Conservation (phyloP, 2,888 invertebrate genomes). For the Epinotia ramella region DNA sequence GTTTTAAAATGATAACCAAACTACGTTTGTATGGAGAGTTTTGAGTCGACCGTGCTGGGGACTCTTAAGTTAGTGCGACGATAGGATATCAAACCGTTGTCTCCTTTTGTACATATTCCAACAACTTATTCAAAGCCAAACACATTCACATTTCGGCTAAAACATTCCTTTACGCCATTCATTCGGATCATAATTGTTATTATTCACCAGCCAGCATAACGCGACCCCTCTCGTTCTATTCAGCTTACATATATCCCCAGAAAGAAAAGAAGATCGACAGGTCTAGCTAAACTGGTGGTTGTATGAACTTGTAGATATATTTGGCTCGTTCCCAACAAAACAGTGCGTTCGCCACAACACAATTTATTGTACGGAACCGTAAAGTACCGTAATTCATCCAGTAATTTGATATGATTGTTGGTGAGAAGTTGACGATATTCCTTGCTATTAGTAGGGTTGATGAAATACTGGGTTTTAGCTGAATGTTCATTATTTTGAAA, state of each 20-base stretch:
- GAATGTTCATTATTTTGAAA: slow-evolving; percentile 9
- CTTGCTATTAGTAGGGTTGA: slow-evolving; percentile 28
- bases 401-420: slow-evolving; percentile 55
- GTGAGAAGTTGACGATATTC: slow-evolving; percentile 47
- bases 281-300: slow-evolving; percentile 41
- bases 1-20: no score
- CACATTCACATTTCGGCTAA: slow-evolving; percentile 30
- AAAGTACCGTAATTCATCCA: slow-evolving; percentile 56
- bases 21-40: no score
- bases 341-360: slow-evolving; percentile 60
- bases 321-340: slow-evolving; percentile 59
- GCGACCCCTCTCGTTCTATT: slow-evolving; percentile 23
- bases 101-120: slow-evolving; percentile 2
- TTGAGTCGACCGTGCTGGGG: no score
- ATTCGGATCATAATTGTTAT: slow-evolving; percentile 45
- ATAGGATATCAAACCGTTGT: not conserved
- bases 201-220: slow-evolving; percentile 34
- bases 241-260: slow-evolving; percentile 19
- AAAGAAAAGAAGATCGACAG: slow-evolving; percentile 27
- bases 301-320: slow-evolving; percentile 50
- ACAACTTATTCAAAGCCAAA: slow-evolving; percentile 34
- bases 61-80: not conserved
- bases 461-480: slow-evolving; percentile 17
- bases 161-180: slow-evolving; percentile 42
- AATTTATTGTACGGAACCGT: slow-evolving; percentile 60